Percentiles rank a stretch among this genome's conserved stretches.
Evolutionary conservation across 2,888 invertebrate species (phyloP).

Genomic region (Hydropsyche betteni): DNA sequence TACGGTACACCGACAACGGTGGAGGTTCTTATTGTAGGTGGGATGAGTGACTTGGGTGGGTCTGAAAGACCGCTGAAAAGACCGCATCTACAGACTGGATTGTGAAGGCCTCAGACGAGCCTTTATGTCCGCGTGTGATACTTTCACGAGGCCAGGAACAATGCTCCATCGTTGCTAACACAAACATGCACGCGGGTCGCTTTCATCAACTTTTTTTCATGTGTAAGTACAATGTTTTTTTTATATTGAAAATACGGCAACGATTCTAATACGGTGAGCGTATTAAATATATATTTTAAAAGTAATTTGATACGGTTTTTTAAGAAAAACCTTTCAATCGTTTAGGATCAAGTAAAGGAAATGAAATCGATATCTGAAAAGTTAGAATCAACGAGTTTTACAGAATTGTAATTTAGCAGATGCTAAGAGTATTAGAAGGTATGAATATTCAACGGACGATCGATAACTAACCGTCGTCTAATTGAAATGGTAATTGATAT

Average conservation of each 20-base stretch:
- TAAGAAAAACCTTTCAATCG: no score
- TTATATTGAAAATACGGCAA: no score
- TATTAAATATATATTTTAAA: no score
- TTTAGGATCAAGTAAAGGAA: no score
- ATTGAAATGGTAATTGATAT: conserved; percentile 39
- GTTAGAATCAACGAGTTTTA: no score
- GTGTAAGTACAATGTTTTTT: no score
- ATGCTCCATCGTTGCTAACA: neutral
- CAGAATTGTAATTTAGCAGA: no score
- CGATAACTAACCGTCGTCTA: neutral
- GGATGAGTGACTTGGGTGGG: neutral
- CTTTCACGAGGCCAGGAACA: conserved; percentile 29
- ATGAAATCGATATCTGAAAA: no score
- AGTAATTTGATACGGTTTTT: no score
- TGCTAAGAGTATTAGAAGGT: neutral
- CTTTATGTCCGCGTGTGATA: conserved; percentile 35
- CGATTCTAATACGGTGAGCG: no score
- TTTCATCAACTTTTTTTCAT: neutral
- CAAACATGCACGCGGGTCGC: neutral
- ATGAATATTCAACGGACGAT: conserved; percentile 27
- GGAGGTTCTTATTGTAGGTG: neutral
- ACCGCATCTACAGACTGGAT: conserved; percentile 34
- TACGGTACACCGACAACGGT: neutral
- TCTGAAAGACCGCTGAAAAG: conserved; percentile 35
- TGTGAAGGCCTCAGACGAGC: conserved; percentile 35